Base-by-base conservation (phyloP, 2,888 invertebrate species). In the Drosophila anomalata region DNA sequence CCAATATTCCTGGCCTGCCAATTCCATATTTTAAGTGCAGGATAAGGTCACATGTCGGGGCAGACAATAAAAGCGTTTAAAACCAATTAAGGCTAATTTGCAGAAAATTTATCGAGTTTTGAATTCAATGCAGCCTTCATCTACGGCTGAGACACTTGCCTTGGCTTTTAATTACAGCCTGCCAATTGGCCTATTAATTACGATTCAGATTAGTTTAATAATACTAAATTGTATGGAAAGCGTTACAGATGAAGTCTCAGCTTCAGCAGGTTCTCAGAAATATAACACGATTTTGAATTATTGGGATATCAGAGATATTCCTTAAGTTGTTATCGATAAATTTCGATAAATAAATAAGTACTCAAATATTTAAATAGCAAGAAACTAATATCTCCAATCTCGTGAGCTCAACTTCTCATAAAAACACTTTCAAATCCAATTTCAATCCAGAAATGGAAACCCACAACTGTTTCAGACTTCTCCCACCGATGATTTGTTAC, bases 31-130 rank as follows among this genome's bases (percentile, higher is more conserved):
- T 29, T 9, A 2, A 41, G 9, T 46, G 22, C 7, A 17, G 2
- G 26, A 26, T 12, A 50, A 36, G 14, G 29, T 17, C 50, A 20
- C 39, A 20, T 60, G 46, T 47, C 59, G 14, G 44, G n/a, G 36
- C 8, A 20, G 56, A 46, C 61, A 61, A 47, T 61, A 20, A 39
- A 58, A 22, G 39, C 39, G 47, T 22, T 61, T 61, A 61, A 22
- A 24, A 14, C 41, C 61, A 61, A 61, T 61, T 61, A 61, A 39
- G 39, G 31, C 8, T 41, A 61, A 48, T 61, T 60, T 61, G 61
- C 31, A 31, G 47, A 22, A 22, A 61, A 61, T 61, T 61, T 48
- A 59, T 31, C 26, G 20, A 47, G 46, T n/a, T 14, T 9, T 36
- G 41, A 41, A 1, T 17, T 48, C 14, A 14, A 29, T 14, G 17